Conservation (phyloP, 1,140 invertebrate species). For the Drosophila neocordata region DNA sequence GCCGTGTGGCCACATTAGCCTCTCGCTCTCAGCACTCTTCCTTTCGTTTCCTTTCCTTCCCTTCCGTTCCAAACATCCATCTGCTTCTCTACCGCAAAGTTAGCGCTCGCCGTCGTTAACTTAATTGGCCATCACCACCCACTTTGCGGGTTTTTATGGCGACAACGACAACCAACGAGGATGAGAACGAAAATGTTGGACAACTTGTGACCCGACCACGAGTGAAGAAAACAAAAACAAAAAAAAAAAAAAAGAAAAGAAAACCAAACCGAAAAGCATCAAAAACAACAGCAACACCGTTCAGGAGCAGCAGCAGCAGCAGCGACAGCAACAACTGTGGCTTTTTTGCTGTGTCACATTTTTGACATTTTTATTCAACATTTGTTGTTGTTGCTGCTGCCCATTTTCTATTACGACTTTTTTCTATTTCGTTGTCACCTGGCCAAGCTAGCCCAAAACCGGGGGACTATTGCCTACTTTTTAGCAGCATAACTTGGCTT, state of each 20-base stretch:
- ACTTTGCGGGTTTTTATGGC: conserved; percentile 80
- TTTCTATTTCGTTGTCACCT: conserved; percentile 70
- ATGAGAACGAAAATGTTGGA: conserved; percentile 24
- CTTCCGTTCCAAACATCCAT: conserved; percentile 35
- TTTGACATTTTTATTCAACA: conserved; percentile 79
- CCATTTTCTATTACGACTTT: conserved; percentile 44
- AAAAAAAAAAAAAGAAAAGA: conserved; percentile 12
- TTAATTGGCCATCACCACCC: conserved; percentile 81
- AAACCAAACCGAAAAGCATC: conserved; percentile 32
- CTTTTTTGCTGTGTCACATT: conserved; percentile 59
- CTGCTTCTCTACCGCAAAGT: conserved; percentile 71
- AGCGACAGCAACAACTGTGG: conserved; percentile 39
- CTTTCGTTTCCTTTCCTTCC: conserved; percentile 26
- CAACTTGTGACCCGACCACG: conserved; percentile 34
- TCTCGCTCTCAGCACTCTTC: background rate
- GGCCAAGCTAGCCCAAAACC: conserved; percentile 23
- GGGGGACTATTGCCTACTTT: conserved; percentile 63
- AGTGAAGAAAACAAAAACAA: conserved; percentile 13
- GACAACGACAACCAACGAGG: conserved; percentile 6
- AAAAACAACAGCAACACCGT: conserved; percentile 29
- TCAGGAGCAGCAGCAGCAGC: background rate
- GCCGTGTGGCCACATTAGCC: conserved; percentile 50
- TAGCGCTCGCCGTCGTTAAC: conserved; percentile 73
- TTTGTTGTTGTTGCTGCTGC: conserved; percentile 61
- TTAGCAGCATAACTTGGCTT: conserved; percentile 32